A percentile compares a stretch with the other conserved stretches of the same genome.
These are phyloP conservation scores for Chrysolina oricalcia DNA, from an alignment of 2,888 invertebrate species.

Conservation along the genomic window DNA sequence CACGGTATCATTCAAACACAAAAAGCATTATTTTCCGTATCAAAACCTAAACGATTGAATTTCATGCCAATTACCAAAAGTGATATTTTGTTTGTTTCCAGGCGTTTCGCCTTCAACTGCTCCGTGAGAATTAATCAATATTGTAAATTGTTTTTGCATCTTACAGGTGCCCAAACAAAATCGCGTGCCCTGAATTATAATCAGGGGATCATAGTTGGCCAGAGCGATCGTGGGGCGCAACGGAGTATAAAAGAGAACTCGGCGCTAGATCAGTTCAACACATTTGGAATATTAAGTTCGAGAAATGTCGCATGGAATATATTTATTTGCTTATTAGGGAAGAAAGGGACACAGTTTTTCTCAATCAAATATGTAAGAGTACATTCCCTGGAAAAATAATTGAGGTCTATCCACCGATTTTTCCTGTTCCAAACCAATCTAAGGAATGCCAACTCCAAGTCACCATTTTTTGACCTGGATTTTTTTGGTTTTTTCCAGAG, in stretches of 20 bases:
- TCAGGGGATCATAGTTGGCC: constrained; percentile 9
- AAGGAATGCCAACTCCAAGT: too few species aligned
- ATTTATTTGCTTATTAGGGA: too few species aligned
- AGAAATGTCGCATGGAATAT: background rate
- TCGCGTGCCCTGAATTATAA: constrained; percentile 26
- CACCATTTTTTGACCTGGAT: too few species aligned
- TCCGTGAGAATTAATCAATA: background rate
- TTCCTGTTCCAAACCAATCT: too few species aligned
- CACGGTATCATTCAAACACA: too few species aligned
- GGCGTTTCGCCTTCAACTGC: background rate
- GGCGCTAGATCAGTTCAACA: background rate
- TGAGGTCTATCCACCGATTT: too few species aligned
- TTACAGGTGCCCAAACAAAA: constrained; percentile 22
- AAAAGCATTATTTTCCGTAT: background rate
- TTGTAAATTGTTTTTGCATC: constrained; percentile 27
- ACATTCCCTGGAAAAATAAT: too few species aligned
- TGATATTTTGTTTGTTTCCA: background rate
- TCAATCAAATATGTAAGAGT: too few species aligned
- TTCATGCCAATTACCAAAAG: background rate
- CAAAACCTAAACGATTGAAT: background rate
- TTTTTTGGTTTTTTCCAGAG: too few species aligned
- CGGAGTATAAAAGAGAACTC: background rate
- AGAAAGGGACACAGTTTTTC: too few species aligned
- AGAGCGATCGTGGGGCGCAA: background rate
- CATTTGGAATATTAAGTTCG: background rate